A percentile compares a stretch with the other conserved stretches of the same genome.
Evolutionary conservation across 2,888 invertebrate genomes (phyloP).

Genomic region (Pecten maximus): DNA sequence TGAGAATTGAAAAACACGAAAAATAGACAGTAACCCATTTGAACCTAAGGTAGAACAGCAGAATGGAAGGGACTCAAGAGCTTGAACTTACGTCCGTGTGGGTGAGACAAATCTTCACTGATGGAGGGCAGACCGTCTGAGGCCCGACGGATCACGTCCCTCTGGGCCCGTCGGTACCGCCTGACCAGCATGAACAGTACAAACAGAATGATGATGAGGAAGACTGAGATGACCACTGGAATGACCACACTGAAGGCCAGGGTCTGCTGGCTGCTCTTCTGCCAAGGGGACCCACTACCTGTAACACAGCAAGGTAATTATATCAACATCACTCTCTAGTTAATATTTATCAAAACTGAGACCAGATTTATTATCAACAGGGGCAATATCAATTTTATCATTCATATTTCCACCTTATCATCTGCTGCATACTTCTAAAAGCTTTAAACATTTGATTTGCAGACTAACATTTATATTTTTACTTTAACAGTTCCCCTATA

Average conservation of each 20-base stretch:
- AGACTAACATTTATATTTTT: no score
- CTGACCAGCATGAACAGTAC: slow-evolving; percentile 73
- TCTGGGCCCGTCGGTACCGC: slow-evolving; percentile 63
- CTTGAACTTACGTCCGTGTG: slow-evolving; percentile 42
- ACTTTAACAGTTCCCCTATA: no score
- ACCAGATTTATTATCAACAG: no score
- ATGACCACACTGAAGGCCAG: slow-evolving; percentile 74
- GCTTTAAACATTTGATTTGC: no score
- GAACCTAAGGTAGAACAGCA: neutral
- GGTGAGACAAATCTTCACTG: slow-evolving; percentile 39
- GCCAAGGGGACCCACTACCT: slow-evolving; percentile 41
- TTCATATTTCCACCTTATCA: no score
- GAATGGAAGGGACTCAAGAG: neutral
- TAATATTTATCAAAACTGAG: no score
- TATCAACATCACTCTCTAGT: no score
- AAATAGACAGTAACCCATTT: no score
- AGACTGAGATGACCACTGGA: slow-evolving; percentile 73
- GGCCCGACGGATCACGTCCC: neutral
- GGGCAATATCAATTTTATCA: no score
- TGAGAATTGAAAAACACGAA: no score
- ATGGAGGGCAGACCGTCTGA: slow-evolving; percentile 40
- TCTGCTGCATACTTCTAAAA: no score
- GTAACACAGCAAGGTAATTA: neutral
- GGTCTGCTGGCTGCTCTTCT: slow-evolving; percentile 62
- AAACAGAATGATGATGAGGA: slow-evolving; percentile 74